Evolutionary conservation across 2,888 invertebrate genomes (phyloP).

Genomic region (Harpalus rufipes): DNA sequence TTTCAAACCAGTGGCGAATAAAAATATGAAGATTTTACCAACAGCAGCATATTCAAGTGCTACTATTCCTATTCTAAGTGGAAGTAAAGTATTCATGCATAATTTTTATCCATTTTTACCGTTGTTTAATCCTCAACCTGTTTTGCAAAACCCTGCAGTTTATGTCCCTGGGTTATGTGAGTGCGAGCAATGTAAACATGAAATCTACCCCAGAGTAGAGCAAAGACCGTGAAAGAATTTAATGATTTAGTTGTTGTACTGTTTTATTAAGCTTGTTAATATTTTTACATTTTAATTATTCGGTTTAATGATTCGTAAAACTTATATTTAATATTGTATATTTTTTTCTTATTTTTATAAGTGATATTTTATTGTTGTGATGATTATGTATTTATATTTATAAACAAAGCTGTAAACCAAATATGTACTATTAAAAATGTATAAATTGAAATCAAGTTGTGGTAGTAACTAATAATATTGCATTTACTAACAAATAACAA

Average conservation of each 20-base stretch:
- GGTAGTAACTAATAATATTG: neutral
- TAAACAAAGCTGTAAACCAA: neutral
- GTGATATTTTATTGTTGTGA: conserved; percentile 6
- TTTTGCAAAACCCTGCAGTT: conserved; percentile 75
- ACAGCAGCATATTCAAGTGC: conserved; percentile 71
- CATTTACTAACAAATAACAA: no score
- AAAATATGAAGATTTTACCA: conserved; percentile 66
- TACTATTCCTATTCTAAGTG: conserved; percentile 74
- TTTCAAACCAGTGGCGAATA: conserved; percentile 74
- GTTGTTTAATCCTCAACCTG: conserved; percentile 75
- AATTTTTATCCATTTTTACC: conserved; percentile 77
- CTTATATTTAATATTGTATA: neutral
- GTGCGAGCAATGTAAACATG: conserved; percentile 76
- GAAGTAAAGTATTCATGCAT: conserved; percentile 76
- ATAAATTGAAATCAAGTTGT: neutral
- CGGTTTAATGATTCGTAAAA: neutral
- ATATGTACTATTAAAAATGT: conserved; percentile 17
- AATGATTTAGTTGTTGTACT: conserved; percentile 5
- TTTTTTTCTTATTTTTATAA: conserved; percentile 2
- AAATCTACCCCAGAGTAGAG: conserved; percentile 73
- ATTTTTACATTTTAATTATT: conserved; percentile 36
- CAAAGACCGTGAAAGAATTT: conserved; percentile 69
- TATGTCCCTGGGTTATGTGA: conserved; percentile 77
- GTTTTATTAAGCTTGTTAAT: conserved; percentile 39
- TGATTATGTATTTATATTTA: neutral